Conservation (phyloP, 2,113 vertebrate genomes). For the Eudyptes chrysolophus region DNA sequence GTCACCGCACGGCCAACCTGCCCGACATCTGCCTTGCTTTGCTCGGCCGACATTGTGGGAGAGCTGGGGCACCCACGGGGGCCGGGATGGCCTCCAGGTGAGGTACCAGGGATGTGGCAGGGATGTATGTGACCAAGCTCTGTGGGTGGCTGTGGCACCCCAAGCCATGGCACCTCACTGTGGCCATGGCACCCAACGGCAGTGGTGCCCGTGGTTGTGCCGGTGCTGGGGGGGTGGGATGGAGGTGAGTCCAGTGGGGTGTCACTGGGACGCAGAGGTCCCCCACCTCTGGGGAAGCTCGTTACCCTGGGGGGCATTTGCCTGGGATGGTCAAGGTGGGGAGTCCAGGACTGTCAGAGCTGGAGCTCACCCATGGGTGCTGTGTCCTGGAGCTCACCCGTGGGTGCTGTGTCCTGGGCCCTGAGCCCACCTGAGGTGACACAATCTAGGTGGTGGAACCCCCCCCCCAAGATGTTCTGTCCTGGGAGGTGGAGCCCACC, state of each 20-base stretch:
- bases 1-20: neutral
- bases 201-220: neutral
- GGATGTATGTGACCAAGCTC: neutral
- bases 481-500: neutral
- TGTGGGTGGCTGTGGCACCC: neutral
- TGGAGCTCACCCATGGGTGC: neutral
- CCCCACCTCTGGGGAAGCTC: neutral
- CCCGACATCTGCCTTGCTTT: neutral
- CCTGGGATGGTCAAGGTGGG: no score
- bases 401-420: neutral
- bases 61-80: neutral
- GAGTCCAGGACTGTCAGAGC: neutral
- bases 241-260: neutral
- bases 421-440: neutral
- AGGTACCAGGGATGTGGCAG: neutral
- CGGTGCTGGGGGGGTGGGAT: neutral
- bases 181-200: neutral
- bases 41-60: neutral
- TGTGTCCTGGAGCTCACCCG: neutral
- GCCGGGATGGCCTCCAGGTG: rapidly evolving
- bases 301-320: neutral
- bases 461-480: neutral
- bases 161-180: neutral
- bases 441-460: neutral
- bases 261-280: neutral